phyloP scores from a whole-genome alignment of 1,140 invertebrate genomes.

The Heliconius himera region DNA sequence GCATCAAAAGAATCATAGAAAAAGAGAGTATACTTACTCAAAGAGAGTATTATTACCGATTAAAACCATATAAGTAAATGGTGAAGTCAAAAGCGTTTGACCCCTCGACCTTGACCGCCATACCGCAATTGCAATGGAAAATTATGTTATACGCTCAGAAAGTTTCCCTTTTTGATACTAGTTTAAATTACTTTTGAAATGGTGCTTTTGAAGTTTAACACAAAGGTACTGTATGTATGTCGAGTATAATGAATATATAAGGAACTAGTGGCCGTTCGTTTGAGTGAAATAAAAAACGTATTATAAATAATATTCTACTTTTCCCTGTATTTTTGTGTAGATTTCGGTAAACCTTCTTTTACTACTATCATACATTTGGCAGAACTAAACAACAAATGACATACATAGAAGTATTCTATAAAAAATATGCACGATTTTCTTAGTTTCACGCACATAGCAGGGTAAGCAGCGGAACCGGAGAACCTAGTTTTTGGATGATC shows the following conservation, averaged over 20 bases:
- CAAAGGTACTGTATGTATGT: background rate
- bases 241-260: background rate
- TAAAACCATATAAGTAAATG: background rate
- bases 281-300: too few relatives aligned
- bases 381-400: too few relatives aligned
- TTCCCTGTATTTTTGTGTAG: too few relatives aligned
- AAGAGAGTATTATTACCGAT: background rate
- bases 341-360: too few relatives aligned
- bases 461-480: too few relatives aligned
- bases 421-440: too few relatives aligned
- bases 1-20: background rate
- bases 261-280: background rate
- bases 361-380: too few relatives aligned
- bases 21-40: too few relatives aligned
- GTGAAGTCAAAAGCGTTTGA: background rate
- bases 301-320: too few relatives aligned
- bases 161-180: background rate
- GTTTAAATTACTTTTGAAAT: conserved; percentile 6
- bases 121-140: background rate
- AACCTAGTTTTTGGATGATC: background rate
- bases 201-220: background rate
- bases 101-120: conserved; percentile 4
- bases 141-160: conserved; percentile 4
- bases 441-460: too few relatives aligned
- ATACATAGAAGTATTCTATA: too few relatives aligned